Evolutionary conservation across 53 echinoderm and acorn worm species (phyloP).

Genomic region (Pentamera pediparva): DNA sequence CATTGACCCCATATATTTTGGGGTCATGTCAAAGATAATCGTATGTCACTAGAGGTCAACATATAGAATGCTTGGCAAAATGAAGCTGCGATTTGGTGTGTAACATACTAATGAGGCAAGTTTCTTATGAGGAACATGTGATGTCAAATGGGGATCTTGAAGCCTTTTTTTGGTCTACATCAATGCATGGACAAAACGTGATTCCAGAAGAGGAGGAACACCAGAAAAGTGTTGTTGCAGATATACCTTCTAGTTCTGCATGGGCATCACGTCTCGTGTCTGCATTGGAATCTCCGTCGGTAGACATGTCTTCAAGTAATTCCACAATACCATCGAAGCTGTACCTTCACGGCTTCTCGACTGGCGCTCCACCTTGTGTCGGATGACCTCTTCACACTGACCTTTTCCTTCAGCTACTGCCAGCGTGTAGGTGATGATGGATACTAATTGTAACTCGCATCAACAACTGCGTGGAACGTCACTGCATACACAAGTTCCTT

Average conservation of each 20-base stretch:
- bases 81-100: too few relatives aligned
- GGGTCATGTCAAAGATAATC: too few relatives aligned
- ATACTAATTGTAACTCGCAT: not conserved
- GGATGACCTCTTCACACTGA: not conserved
- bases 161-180: not conserved
- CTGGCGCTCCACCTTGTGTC: slow-evolving; percentile 14
- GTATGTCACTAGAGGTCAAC: too few relatives aligned
- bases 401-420: slow-evolving; percentile 7
- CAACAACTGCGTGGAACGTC: not conserved
- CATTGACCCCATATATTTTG: too few relatives aligned
- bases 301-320: slow-evolving; percentile 14
- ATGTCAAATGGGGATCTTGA: not conserved
- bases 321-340: not conserved
- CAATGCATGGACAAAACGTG: slow-evolving; percentile 3
- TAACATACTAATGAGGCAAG: too few relatives aligned
- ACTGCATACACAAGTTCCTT: slow-evolving; percentile 5
- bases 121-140: too few relatives aligned
- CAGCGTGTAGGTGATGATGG: slow-evolving; percentile 6
- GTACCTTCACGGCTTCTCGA: slow-evolving; percentile 6
- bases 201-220: slow-evolving; percentile 12
- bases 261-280: not conserved
- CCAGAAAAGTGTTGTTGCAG: slow-evolving; percentile 6
- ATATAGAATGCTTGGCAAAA: too few relatives aligned
- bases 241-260: not conserved
- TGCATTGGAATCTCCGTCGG: not conserved